Evolutionary conservation across 2,113 vertebrate genomes (phyloP).

Genomic region (Solea solea): DNA sequence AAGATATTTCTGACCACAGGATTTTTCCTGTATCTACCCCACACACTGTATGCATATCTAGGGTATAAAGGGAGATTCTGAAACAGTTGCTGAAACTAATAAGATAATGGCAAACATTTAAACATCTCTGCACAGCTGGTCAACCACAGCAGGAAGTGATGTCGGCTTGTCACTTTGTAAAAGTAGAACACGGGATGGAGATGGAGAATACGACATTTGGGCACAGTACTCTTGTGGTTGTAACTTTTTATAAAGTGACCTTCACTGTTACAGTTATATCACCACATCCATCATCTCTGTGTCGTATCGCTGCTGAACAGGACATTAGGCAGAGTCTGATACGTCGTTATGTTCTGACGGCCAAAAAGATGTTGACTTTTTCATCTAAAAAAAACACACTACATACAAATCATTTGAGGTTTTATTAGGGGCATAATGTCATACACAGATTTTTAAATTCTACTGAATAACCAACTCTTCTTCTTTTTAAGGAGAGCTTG

Average conservation of each 20-base stretch:
- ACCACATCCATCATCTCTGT: slow-evolving; percentile 33
- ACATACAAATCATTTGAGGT: no score
- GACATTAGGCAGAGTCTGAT: slow-evolving; percentile 22
- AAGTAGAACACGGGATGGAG: not conserved
- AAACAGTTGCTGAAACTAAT: not conserved
- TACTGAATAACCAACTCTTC: no score
- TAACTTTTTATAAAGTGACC: slow-evolving; percentile 47
- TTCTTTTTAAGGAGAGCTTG: no score
- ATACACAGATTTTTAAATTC: no score
- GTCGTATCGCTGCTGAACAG: slow-evolving; percentile 24
- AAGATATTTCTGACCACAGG: not conserved
- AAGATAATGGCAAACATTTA: not conserved
- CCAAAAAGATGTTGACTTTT: not conserved
- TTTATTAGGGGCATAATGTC: no score
- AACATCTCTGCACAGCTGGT: not conserved
- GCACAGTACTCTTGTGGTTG: not conserved
- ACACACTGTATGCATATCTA: not conserved
- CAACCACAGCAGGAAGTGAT: not conserved
- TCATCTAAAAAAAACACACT: not conserved
- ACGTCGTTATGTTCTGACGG: slow-evolving; percentile 3
- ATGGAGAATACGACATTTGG: not conserved
- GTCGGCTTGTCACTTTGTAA: not conserved
- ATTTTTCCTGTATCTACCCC: not conserved
- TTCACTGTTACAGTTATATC: slow-evolving; percentile 41
- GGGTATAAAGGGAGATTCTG: not conserved